Conservation (phyloP, 2,113 vertebrate species). For the Ophthalmolycus amberensis region DNA sequence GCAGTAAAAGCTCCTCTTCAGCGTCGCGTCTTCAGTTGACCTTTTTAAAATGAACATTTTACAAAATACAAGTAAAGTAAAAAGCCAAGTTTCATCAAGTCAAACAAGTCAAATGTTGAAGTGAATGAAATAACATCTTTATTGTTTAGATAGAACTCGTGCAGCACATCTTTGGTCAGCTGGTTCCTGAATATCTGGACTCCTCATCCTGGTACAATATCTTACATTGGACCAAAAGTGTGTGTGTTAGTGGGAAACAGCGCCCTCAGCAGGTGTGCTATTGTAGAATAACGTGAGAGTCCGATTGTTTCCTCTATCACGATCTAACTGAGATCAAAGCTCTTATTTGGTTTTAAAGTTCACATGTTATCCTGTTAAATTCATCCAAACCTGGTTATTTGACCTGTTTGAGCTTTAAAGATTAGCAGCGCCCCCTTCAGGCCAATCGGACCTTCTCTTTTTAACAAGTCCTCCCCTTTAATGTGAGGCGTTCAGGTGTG, state of each 20-base stretch:
- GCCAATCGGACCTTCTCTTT: not conserved
- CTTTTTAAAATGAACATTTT: not conserved
- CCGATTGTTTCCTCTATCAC: too few relatives aligned
- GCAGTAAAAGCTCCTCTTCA: not conserved
- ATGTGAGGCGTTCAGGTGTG: not conserved
- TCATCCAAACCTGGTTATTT: not conserved
- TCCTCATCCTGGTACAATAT: not conserved
- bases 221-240: not conserved
- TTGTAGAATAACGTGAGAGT: not conserved
- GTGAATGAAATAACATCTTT: not conserved
- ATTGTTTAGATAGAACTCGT: not conserved
- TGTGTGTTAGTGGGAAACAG: not conserved
- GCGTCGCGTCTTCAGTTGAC: not conserved
- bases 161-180: not conserved
- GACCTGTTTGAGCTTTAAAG: not conserved
- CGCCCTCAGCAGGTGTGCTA: not conserved
- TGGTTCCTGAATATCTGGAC: not conserved
- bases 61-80: not conserved
- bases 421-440: not conserved
- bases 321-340: not conserved
- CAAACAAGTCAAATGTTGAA: not conserved
- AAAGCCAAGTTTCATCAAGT: not conserved
- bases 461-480: not conserved
- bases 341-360: not conserved
- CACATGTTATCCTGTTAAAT: not conserved